phyloP scores from a whole-genome alignment of 2,113 vertebrate species.

The Lepidothrix coronata region DNA sequence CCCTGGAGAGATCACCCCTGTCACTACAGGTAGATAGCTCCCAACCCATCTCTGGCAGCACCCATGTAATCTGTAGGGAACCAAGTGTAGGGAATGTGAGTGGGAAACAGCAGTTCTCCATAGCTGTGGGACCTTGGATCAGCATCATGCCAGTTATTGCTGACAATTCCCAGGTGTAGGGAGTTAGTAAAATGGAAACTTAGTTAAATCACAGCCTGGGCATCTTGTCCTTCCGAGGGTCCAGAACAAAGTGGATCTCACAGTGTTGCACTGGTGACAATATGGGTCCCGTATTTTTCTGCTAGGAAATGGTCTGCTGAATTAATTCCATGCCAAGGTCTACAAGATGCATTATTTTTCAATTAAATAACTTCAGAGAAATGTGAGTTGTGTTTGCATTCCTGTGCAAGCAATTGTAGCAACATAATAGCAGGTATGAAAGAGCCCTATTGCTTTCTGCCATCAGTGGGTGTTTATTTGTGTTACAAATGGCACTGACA shows the following conservation, averaged over 20 bases:
- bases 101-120: not conserved
- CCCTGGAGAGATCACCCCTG: not conserved
- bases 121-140: not conserved
- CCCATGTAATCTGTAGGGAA: not conserved
- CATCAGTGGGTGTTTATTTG: not conserved
- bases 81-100: not conserved
- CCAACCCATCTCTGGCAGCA: not conserved
- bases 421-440: not conserved
- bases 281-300: not conserved
- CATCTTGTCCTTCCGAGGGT: not conserved
- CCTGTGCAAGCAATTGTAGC: not conserved
- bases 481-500: slow-evolving; percentile 9
- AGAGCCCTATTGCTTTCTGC: not conserved
- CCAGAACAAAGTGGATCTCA: not conserved
- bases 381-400: not conserved
- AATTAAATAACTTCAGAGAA: not conserved
- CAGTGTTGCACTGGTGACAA: not conserved
- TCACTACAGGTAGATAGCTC: not conserved
- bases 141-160: not conserved
- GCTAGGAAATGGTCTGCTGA: not conserved
- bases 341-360: not conserved
- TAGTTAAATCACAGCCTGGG: not conserved
- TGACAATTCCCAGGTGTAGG: not conserved
- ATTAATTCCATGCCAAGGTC: not conserved
- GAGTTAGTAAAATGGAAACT: not conserved